phyloP scores from a whole-genome alignment of 1,140 invertebrate genomes.

The Sitophilus oryzae region DNA sequence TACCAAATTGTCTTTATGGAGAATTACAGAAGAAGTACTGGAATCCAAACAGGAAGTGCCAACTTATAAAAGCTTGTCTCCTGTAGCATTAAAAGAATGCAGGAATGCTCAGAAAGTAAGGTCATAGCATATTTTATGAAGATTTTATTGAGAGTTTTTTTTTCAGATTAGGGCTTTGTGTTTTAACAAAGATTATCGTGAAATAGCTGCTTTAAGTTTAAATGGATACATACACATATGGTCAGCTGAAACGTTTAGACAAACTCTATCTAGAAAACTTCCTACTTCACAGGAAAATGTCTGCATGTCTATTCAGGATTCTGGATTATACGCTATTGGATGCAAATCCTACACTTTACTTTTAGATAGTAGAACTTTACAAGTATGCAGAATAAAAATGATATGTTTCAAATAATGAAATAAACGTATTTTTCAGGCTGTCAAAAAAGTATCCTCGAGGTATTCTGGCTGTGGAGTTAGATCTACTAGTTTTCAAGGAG shows the following conservation, averaged over 20 bases:
- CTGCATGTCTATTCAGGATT: constrained; percentile 79
- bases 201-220: constrained; percentile 85
- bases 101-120: constrained; percentile 50
- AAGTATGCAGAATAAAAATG: constrained; percentile 44
- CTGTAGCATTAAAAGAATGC: constrained; percentile 71
- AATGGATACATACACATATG: constrained; percentile 93
- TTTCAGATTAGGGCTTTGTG: constrained; percentile 80
- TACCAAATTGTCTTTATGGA: constrained; percentile 76
- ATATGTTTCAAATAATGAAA: neutral
- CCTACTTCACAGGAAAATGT: constrained; percentile 89
- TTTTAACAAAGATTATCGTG: constrained; percentile 79
- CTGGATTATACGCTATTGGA: constrained; percentile 84
- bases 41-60: constrained; percentile 47
- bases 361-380: constrained; percentile 80
- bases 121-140: neutral
- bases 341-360: constrained; percentile 88
- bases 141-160: constrained; percentile 26
- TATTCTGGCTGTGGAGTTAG: constrained; percentile 82
- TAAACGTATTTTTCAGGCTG: constrained; percentile 39
- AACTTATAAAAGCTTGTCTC: constrained; percentile 57
- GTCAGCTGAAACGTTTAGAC: constrained; percentile 78
- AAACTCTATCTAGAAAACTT: constrained; percentile 79
- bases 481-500: constrained; percentile 83
- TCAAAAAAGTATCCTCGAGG: constrained; percentile 63
- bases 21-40: constrained; percentile 51